These are phyloP conservation scores for Aspiorhynchus laticeps DNA, from an alignment of 2,113 vertebrate genomes.

Conservation along the genomic window DNA sequence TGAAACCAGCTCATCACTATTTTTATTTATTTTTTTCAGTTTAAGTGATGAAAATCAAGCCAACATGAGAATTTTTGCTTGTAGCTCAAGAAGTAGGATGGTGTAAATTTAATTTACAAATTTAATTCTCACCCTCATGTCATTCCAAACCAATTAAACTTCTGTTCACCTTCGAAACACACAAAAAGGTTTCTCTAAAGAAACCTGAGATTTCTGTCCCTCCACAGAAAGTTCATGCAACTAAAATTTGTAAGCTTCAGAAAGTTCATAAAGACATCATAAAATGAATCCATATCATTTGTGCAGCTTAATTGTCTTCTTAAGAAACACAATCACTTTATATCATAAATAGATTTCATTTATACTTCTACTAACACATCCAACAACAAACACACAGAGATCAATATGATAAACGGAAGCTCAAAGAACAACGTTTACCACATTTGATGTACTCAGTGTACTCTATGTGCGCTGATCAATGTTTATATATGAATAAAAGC, in stretches of 20 bases:
- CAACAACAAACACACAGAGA: not conserved
- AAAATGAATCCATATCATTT: not conserved
- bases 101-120: not conserved
- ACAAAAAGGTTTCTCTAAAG: not conserved
- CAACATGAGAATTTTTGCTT: not conserved
- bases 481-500: not conserved
- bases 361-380: not conserved
- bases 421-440: not conserved
- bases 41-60: not conserved
- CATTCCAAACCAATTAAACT: not conserved
- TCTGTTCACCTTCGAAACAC: not conserved
- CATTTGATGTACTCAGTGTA: not conserved
- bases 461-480: not conserved
- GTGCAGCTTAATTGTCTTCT: not conserved
- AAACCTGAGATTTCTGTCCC: not conserved
- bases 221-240: not conserved
- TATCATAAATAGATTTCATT: not conserved
- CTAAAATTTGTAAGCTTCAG: not conserved
- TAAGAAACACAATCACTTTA: not conserved
- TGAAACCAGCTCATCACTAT: not conserved
- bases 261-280: not conserved
- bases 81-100: not conserved
- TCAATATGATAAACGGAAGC: not conserved
- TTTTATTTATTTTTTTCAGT: too few relatives aligned
- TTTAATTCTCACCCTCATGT: not conserved